A percentile compares a stretch with the other conserved stretches of the same genome.
Conservation (phyloP, 2,888 invertebrate genomes). For the Cataglyphis albicans region DNA sequence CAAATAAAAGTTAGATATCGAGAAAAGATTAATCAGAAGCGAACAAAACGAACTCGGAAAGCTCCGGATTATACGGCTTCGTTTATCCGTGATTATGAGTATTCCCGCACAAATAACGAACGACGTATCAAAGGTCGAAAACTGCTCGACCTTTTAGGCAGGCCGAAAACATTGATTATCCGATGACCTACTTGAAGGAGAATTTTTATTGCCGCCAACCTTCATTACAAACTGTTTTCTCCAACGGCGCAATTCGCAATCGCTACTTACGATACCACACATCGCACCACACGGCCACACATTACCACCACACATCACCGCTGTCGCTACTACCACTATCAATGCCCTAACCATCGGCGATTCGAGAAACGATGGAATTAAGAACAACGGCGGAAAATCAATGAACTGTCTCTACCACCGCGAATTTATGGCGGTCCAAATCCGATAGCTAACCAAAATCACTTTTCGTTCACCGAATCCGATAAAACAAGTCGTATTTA, state of each 20-base stretch:
- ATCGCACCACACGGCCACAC: constrained; percentile 24
- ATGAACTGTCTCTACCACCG: constrained; percentile 51
- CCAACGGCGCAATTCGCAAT: constrained; percentile 54
- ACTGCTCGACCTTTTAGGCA: constrained; percentile 50
- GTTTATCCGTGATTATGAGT: constrained; percentile 58
- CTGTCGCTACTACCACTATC: not conserved
- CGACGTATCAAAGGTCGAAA: constrained; percentile 67
- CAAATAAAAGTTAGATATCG: constrained; percentile 23
- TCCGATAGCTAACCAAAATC: constrained; percentile 44
- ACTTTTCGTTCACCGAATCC: constrained; percentile 34
- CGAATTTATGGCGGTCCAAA: constrained; percentile 43
- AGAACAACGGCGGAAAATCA: constrained; percentile 62
- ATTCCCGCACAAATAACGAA: constrained; percentile 58
- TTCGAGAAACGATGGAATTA: constrained; percentile 56
- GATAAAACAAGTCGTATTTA: constrained; percentile 32
- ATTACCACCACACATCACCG: not conserved
- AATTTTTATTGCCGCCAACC: constrained; percentile 62
- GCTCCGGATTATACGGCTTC: constrained; percentile 54
- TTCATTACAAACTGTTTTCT: constrained; percentile 68
- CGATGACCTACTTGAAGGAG: constrained; percentile 67
- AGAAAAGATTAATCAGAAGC: constrained; percentile 48
- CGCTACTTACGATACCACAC: constrained; percentile 41
- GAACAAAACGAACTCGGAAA: constrained; percentile 43
- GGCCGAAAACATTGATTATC: constrained; percentile 72
- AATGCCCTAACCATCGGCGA: constrained; percentile 38